Percentiles rank a stretch among this genome's conserved stretches.
Conservation (phyloP, 2,113 vertebrate genomes). For the Thymallus thymallus region DNA sequence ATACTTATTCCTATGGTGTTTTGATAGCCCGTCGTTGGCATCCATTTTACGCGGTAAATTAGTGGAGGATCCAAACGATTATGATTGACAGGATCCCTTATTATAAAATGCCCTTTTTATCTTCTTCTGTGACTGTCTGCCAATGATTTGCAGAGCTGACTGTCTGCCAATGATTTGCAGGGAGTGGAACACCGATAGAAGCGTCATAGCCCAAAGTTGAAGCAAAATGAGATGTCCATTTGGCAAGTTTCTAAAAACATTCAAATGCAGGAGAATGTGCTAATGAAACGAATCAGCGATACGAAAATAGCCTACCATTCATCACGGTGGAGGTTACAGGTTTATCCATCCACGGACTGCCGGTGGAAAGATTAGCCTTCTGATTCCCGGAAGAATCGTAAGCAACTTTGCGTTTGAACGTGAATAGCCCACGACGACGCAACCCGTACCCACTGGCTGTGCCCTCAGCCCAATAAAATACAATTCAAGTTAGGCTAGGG, state of each 20-base stretch:
- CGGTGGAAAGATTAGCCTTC: background rate
- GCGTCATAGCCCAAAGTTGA: background rate
- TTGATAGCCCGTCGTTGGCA: constrained; percentile 62
- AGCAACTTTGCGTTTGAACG: constrained; percentile 5
- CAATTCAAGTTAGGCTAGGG: background rate
- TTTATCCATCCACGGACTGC: constrained; percentile 5
- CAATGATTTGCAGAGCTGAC: background rate
- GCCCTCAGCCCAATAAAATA: background rate
- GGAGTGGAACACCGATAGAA: background rate
- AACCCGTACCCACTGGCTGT: constrained; percentile 9
- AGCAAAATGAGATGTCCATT: background rate
- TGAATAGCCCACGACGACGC: constrained; percentile 16
- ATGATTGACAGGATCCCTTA: constrained; percentile 28
- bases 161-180: background rate
- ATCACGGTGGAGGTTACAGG: constrained; percentile 21
- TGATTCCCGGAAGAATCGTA: constrained; percentile 11
- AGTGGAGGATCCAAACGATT: constrained; percentile 27
- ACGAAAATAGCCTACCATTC: background rate
- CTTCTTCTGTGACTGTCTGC: background rate
- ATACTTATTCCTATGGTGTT: constrained; percentile 59
- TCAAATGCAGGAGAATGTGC: background rate
- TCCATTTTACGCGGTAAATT: constrained; percentile 69
- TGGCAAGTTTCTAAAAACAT: constrained; percentile 2
- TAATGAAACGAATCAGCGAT: background rate
- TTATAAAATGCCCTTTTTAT: constrained; percentile 41